Evolutionary conservation across 2,888 invertebrate genomes (phyloP).

Genomic region (Cyrtodaria siliqua): DNA sequence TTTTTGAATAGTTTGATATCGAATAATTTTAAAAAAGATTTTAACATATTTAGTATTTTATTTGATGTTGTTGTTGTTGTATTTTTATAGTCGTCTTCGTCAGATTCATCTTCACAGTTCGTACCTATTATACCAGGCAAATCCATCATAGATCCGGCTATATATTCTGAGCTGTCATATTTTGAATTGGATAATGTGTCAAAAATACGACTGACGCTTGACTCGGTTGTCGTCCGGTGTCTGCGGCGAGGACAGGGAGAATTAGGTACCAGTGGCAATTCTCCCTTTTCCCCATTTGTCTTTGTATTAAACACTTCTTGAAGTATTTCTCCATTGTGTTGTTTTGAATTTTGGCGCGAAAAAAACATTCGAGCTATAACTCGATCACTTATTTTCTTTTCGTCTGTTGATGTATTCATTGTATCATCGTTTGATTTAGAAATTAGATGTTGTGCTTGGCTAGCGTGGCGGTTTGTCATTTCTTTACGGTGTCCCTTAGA

Average conservation of each 20-base stretch:
- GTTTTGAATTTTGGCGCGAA: too few species aligned
- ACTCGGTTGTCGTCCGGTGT: neutral
- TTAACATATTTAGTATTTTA: neutral
- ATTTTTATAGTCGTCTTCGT: neutral
- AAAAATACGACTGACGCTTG: neutral
- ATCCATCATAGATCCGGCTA: constrained; percentile 17
- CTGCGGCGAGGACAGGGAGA: too few species aligned
- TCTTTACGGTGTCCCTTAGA: neutral
- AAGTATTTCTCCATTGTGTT: too few species aligned
- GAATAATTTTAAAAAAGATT: constrained; percentile 4
- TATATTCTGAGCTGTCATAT: constrained; percentile 17
- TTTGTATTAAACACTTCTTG: too few species aligned
- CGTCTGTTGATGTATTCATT: neutral
- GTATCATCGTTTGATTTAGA: constrained; percentile 5
- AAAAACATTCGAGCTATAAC: too few species aligned
- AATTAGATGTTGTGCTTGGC: too few species aligned
- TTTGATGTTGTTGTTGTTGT: neutral
- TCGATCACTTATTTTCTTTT: too few species aligned
- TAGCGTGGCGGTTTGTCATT: too few species aligned
- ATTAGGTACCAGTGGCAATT: too few species aligned
- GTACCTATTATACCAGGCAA: neutral
- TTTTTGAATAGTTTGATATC: constrained; percentile 52
- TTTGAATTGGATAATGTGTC: neutral
- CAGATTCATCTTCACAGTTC: too few species aligned
- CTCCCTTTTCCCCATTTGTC: too few species aligned